Percentiles rank a stretch among this genome's conserved stretches.
phyloP scores from a whole-genome alignment of 2,113 vertebrate genomes.

The Rhea americana region DNA sequence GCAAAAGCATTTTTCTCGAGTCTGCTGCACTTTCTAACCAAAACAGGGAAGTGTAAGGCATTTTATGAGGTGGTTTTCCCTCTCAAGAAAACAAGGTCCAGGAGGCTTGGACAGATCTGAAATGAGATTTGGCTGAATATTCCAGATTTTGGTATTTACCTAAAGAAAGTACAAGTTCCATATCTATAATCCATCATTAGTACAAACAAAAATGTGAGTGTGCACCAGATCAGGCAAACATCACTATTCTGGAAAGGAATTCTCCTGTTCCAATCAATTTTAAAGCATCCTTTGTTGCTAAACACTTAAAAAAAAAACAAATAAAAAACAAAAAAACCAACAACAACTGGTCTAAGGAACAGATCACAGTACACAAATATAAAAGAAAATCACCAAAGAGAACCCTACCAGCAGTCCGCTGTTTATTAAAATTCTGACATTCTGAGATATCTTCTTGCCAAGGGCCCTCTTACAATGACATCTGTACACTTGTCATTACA shows the following conservation, averaged over 20 bases:
- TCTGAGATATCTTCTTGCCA: constrained; percentile 76
- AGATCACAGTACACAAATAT: constrained; percentile 36
- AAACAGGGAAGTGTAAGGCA: background rate
- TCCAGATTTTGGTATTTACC: background rate
- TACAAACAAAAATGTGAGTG: background rate
- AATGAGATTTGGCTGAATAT: background rate
- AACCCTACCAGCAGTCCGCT: constrained; percentile 8
- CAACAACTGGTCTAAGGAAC: background rate
- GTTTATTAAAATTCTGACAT: constrained; percentile 71
- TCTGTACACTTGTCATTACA: constrained; percentile 84
- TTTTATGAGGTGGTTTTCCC: background rate
- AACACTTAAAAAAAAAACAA: background rate
- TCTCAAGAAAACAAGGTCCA: background rate
- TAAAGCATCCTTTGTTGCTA: constrained; percentile 36
- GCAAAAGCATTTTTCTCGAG: background rate
- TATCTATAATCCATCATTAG: background rate
- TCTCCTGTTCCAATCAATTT: background rate
- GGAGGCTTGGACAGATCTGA: background rate
- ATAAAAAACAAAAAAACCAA: too few relatives aligned
- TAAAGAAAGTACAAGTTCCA: background rate
- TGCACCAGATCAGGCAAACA: background rate
- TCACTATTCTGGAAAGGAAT: background rate
- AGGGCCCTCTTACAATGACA: constrained; percentile 81
- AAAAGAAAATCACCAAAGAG: constrained; percentile 48
- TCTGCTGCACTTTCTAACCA: background rate